Base-by-base conservation (phyloP, 2,113 vertebrate species). In the Pseudolaguvia tuberculata region DNA sequence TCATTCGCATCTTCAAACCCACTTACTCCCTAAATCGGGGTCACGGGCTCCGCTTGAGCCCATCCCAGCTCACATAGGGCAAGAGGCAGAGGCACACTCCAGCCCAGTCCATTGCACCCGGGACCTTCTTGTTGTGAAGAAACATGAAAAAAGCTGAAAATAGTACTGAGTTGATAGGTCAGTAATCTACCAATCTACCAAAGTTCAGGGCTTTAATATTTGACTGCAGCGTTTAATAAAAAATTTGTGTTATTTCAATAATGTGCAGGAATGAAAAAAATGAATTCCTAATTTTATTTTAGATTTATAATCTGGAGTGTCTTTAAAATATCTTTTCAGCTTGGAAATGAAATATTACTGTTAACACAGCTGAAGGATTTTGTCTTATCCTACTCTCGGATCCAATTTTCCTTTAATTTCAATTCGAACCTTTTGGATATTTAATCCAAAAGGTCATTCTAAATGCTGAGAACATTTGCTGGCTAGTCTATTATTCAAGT, bases 301-400 rank as follows among this genome's bases (percentile, higher is more conserved):
- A 57, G 27, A 29, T 11, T 18, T 72, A 15, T 29, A 45, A 72
- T 47, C 17, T 48, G 5, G 8, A 47, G 23, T 70, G 14, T 17
- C 7, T 50, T 39, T 25, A 17, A 45, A 39, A 55, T 56, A 23
- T 42, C 31, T 56, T 31, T 2, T 2, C 35, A 70, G 20, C 31
- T 42, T 56, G 52, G 42, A 25, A 70, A 71, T 47, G 4, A 52
- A 23, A 71, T 71, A 57, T 71, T 21, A 27, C 14, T 52, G 20
- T n/a, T 39, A 71, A 56, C 57, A 25, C 15, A 45, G 42, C 69
- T 45, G n/a, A 57, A 57, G 5, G 52, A 27, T 57, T 71, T 11
- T 18, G 21, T 25, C 12, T 48, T 53, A 55, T 70, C n/a, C 56
- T 31, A 55, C 29, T 31, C 18, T 12, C 68, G 25, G 31, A 56